Evolutionary conservation across 2,113 vertebrate species (phyloP).

Genomic region (Corythaixoides concolor): DNA sequence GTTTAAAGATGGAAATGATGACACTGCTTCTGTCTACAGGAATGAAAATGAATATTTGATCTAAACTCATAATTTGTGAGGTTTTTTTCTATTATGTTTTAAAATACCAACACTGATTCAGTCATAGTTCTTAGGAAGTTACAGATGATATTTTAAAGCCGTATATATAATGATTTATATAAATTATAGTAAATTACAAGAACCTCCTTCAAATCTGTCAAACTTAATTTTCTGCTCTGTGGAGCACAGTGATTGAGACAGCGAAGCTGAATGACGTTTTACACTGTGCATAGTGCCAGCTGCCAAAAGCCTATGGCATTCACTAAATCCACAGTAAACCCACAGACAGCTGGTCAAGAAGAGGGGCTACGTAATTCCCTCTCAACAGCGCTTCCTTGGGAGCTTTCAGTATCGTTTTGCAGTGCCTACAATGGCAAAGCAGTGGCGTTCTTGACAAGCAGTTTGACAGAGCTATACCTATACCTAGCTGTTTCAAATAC

Average conservation of each 20-base stretch:
- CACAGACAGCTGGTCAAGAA: slow-evolving; percentile 47
- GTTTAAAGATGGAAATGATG: neutral
- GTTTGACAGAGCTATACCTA: neutral
- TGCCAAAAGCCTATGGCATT: slow-evolving; percentile 59
- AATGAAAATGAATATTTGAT: neutral
- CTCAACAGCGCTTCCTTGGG: neutral
- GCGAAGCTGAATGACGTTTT: slow-evolving; percentile 71
- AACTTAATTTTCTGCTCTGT: slow-evolving; percentile 77
- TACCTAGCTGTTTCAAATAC: neutral
- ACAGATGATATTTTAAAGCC: slow-evolving; percentile 55
- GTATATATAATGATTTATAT: slow-evolving; percentile 61
- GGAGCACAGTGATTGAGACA: slow-evolving; percentile 71
- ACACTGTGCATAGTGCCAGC: slow-evolving; percentile 54
- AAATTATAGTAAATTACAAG: slow-evolving; percentile 65
- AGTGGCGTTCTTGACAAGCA: neutral
- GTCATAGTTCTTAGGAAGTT: slow-evolving; percentile 5
- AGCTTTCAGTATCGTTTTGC: neutral
- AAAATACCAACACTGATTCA: neutral
- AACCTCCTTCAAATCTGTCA: slow-evolving; percentile 72
- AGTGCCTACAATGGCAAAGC: neutral
- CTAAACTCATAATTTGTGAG: neutral
- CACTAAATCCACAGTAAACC: slow-evolving; percentile 47
- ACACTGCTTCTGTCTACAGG: neutral
- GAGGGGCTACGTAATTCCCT: slow-evolving; percentile 40
- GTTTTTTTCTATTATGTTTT: neutral